phyloP scores from a whole-genome alignment of 2,888 invertebrate species.

The Dermolepida albohirtum region DNA sequence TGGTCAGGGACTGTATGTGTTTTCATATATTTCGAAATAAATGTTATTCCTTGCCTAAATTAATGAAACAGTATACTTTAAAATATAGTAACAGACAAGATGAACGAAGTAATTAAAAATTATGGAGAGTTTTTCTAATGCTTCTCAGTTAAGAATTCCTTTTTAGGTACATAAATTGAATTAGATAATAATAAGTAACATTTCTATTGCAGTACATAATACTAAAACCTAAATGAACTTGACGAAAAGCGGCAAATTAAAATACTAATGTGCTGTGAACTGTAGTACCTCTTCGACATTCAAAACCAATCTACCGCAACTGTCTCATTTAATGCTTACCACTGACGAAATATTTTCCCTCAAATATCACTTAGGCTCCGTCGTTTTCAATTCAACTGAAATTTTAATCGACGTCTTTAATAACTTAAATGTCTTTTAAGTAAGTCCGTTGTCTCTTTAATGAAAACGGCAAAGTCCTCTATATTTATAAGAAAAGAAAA shows the following conservation, averaged over 20 bases:
- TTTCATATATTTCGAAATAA: too few species aligned
- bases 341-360: neutral
- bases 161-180: too few species aligned
- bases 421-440: constrained; percentile 9
- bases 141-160: too few species aligned
- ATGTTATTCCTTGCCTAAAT: too few species aligned
- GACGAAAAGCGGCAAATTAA: neutral
- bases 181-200: too few species aligned
- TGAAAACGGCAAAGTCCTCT: neutral
- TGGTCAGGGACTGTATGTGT: too few species aligned
- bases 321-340: neutral
- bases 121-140: too few species aligned
- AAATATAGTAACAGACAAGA: too few species aligned
- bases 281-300: neutral
- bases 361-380: constrained; percentile 10
- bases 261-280: neutral
- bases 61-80: too few species aligned
- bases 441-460: neutral
- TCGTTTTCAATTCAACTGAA: neutral
- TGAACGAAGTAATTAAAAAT: too few species aligned
- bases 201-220: too few species aligned
- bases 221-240: too few species aligned
- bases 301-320: neutral
- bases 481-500: neutral
- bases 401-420: constrained; percentile 12